Percentiles rank a stretch among this genome's conserved stretches.
phyloP scores from a whole-genome alignment of 2,113 vertebrate genomes.

The Benitochromis conjunctus region DNA sequence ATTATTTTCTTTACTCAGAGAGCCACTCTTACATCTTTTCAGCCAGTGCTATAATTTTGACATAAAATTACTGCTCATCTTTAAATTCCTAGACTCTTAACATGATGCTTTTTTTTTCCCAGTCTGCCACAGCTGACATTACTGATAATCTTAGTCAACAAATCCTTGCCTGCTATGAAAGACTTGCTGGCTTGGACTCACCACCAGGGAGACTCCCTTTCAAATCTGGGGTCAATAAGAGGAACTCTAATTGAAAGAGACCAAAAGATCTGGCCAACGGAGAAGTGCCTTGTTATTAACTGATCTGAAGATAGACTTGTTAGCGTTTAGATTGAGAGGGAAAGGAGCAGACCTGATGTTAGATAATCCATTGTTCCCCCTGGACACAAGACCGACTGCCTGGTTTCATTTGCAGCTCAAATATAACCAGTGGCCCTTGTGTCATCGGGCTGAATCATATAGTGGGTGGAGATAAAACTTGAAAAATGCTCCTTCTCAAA shows the following conservation, averaged over 20 bases:
- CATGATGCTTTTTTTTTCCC: neutral
- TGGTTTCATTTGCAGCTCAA: neutral
- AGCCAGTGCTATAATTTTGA: neutral
- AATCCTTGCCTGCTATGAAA: neutral
- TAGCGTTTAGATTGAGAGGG: constrained; percentile 49
- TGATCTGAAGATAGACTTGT: constrained; percentile 63
- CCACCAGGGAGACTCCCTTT: neutral
- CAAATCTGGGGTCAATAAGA: constrained; percentile 46
- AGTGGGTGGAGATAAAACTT: neutral
- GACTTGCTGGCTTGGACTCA: constrained; percentile 1
- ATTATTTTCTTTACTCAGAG: neutral
- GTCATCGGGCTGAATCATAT: neutral
- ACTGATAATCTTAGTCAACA: constrained; percentile 22
- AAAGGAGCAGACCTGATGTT: constrained; percentile 27
- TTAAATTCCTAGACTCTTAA: neutral
- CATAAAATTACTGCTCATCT: neutral
- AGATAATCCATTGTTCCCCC: constrained; percentile 52
- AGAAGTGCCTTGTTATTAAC: constrained; percentile 56
- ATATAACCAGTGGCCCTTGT: neutral
- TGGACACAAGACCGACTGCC: constrained; percentile 15
- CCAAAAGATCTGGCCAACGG: constrained; percentile 6
- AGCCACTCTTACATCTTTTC: neutral
- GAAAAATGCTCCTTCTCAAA: neutral
- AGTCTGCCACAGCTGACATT: neutral
- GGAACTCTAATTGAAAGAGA: constrained; percentile 54